phyloP scores from a whole-genome alignment of 1,140 invertebrate genomes.

The Bombus sibiricus region DNA sequence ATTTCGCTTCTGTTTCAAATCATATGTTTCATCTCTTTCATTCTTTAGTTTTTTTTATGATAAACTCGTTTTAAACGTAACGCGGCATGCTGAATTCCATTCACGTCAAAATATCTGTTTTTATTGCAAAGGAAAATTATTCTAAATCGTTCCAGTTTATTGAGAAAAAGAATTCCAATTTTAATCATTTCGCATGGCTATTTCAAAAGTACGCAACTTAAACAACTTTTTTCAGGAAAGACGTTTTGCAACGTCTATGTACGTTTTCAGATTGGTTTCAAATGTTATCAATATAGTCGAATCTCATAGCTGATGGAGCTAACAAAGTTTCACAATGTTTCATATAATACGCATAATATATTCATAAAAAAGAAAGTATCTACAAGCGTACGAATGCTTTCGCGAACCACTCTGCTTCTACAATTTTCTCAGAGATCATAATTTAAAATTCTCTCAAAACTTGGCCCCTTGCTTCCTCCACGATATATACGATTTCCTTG shows the following conservation, averaged over 20 bases:
- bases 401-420: no score
- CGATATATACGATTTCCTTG: background rate
- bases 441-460: background rate
- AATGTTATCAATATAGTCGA: no score
- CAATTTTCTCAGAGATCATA: background rate
- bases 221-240: no score
- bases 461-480: background rate
- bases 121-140: background rate
- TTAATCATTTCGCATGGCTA: background rate
- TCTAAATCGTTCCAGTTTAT: background rate
- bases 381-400: background rate
- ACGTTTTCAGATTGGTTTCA: no score
- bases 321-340: no score
- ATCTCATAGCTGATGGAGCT: no score
- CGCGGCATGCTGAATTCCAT: no score
- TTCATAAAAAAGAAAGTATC: background rate
- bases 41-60: background rate
- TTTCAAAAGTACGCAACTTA: background rate
- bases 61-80: background rate
- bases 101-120: background rate
- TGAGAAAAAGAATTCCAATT: background rate
- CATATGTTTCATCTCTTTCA: background rate
- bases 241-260: no score
- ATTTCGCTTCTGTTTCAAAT: background rate
- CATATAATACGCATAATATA: no score